phyloP scores from a whole-genome alignment of 2,888 invertebrate species.

The Pandemis corylana region DNA sequence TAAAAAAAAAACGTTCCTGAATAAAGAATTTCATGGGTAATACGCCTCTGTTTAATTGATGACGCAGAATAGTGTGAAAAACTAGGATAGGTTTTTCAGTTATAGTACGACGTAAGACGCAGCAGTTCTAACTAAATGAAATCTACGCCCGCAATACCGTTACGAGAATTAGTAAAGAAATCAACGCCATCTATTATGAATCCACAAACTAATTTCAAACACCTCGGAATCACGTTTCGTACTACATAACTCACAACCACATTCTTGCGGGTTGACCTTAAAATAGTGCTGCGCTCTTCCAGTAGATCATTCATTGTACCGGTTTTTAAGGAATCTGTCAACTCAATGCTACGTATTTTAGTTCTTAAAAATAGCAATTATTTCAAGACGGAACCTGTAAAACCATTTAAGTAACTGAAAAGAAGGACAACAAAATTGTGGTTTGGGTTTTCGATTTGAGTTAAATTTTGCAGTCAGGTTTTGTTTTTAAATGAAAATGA shows the following conservation, averaged over 20 bases:
- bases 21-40: not conserved
- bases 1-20: no score
- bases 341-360: not conserved
- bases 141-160: not conserved
- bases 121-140: not conserved
- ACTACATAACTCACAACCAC: slow-evolving; percentile 37
- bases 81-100: not conserved
- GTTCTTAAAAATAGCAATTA: not conserved
- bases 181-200: slow-evolving; percentile 33
- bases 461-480: no score
- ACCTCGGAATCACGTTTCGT: slow-evolving; percentile 36
- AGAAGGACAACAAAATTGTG: no score
- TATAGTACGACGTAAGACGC: not conserved
- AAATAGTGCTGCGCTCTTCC: slow-evolving; percentile 32
- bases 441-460: no score
- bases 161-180: not conserved
- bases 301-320: slow-evolving; percentile 25
- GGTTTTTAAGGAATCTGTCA: slow-evolving; percentile 12
- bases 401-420: no score
- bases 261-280: slow-evolving; percentile 41
- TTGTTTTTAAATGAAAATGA: no score
- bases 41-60: no score
- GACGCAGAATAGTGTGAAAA: no score
- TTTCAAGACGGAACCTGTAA: no score
- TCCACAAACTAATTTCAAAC: slow-evolving; percentile 20